Percentiles rank a stretch among this genome's conserved stretches.
Evolutionary conservation across 2,797 vertebrate genomes (phyloP).

Genomic region (Cuculus canorus): DNA sequence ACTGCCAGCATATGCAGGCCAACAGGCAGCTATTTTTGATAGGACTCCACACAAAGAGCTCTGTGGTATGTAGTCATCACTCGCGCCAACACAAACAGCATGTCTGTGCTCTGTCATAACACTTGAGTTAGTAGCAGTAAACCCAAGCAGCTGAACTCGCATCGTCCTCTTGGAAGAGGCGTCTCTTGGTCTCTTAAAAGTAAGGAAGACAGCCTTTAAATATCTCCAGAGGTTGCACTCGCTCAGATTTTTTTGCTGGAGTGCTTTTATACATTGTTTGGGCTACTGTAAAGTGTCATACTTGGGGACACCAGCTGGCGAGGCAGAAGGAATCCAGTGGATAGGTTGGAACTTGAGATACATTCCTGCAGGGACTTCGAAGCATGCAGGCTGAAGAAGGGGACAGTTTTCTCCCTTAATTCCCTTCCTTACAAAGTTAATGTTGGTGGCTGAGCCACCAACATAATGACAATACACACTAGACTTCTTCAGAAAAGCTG

Average conservation of each 20-base stretch:
- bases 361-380: neutral
- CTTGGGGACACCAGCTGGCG: neutral
- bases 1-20: rapidly evolving
- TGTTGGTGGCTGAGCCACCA: neutral
- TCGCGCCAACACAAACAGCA: constrained; percentile 50
- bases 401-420: neutral
- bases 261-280: neutral
- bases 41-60: constrained; percentile 43
- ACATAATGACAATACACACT: neutral
- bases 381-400: neutral
- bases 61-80: constrained; percentile 27
- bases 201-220: neutral
- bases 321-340: neutral
- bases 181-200: constrained; percentile 43
- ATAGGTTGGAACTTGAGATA: neutral
- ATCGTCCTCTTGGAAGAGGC: constrained; percentile 1
- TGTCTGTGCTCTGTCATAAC: neutral
- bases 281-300: neutral
- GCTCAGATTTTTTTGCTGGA: neutral
- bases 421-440: neutral
- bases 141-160: constrained; percentile 51
- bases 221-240: neutral
- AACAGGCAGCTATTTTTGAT: constrained; percentile 55
- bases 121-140: constrained; percentile 43
- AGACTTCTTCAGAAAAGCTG: neutral